Evolutionary conservation across 1,140 invertebrate genomes (phyloP), one percentile per base, ranked within the genome.

Genomic region (Chionoecetes opilio): DNA sequence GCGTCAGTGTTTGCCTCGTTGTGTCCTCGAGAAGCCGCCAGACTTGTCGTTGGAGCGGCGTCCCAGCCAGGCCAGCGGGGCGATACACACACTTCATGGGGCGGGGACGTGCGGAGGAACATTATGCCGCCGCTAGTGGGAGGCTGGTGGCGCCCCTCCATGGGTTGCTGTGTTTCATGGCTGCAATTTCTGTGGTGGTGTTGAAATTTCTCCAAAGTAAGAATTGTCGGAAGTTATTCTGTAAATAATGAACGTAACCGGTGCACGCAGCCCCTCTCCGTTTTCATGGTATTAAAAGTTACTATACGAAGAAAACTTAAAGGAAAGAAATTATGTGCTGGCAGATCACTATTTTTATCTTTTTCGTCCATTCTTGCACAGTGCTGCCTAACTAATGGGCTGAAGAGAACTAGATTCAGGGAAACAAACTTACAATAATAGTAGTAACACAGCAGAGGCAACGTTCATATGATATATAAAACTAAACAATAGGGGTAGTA

Each of bases 221-320:
- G 63, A 75, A n/a, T 75, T n/a, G 63, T 75, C 63, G 63, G 63
- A 75, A 75, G 63, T 75, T 75, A 75, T n/a, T 75, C 63, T 75
- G 63, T n/a, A 75, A 75, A 75, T 75, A 75, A n/a, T 75, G 63
- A 75, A n/a, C 21, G 21, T 75, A n/a, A 26, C n/a, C 63, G 63
- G 21, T 75, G 63, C 21, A 75, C n/a, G 63, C 63, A n/a, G 63
- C 63, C 63, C n/a, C 63, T 75, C 63, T 75, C 63, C n/a, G 21
- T 75, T 75, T n/a, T 75, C 63, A 75, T 75, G 63, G n/a, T 75
- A 75, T 75, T 75, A 75, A 75, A 75, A 75, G 63, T 75, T n/a
- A 75, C n/a, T n/a, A 75, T 21, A n/a, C n/a, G 63, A 75, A 75
- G 63, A n/a, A n/a, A n/a, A 17, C n/a, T 75, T 3, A 26, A 75